phyloP scores from a whole-genome alignment of 1,140 invertebrate species.

The Caerostris extrusa region DNA sequence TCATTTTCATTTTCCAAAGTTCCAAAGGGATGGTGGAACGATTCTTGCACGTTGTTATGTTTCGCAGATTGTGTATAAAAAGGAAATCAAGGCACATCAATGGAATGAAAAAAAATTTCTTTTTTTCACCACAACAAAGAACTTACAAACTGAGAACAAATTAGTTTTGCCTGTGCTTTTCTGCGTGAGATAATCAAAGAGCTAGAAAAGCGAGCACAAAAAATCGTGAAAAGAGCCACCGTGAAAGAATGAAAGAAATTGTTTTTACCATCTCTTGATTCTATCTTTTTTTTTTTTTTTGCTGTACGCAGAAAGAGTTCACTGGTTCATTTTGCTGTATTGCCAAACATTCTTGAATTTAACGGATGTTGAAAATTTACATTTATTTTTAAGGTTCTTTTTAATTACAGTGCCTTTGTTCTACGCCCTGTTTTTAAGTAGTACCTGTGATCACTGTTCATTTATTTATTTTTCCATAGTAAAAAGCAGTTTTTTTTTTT shows the following conservation, averaged over 20 bases:
- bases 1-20: neutral
- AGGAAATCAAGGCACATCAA: constrained; percentile 24
- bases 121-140: constrained; percentile 12
- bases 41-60: neutral
- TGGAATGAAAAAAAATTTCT: neutral
- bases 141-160: constrained; percentile 28
- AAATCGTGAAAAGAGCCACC: neutral
- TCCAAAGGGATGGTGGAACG: neutral
- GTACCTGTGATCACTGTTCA: neutral
- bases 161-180: constrained; percentile 20
- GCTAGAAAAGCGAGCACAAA: neutral
- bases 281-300: neutral
- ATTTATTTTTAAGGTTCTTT: neutral
- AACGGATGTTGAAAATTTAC: too few relatives aligned
- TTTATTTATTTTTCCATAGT: too few relatives aligned
- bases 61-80: constrained; percentile 15
- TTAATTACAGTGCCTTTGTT: neutral
- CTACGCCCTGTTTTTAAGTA: neutral
- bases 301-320: neutral
- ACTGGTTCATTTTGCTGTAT: neutral
- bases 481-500: too few relatives aligned
- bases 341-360: neutral
- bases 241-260: neutral
- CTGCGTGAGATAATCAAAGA: constrained; percentile 7
- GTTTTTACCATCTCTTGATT: neutral